Base-by-base conservation (phyloP, 2,888 invertebrate genomes). In the Aphidoletes aphidimyza region DNA sequence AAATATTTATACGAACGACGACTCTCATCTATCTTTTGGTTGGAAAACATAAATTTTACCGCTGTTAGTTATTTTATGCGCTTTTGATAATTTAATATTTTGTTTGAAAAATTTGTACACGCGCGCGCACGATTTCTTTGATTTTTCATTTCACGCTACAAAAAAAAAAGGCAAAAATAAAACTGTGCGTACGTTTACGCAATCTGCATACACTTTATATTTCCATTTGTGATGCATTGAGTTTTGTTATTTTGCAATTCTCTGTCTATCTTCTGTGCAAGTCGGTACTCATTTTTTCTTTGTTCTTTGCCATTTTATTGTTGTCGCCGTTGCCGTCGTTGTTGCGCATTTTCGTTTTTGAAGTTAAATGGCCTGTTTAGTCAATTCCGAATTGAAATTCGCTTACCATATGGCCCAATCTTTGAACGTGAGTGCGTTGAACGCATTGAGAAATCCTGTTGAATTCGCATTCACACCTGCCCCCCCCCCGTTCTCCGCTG, bases 41-140 rank as follows among this genome's bases (percentile, higher is more conserved):
- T 69, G 34, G n/a, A n/a, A 69, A 69, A 14, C 69, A 69, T 69
- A 69, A 69, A 69, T 69, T 69, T 36, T 34, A 22, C 5, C 22
- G 6, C 26, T 22, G 3, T 78, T 78, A 3, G 36, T 81, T 37
- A 1, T n/a, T 81, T 81, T 36, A 37, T 81, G 81, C 37, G 14
- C 37, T 37, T 37, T 81, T 81, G 81, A 81, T 81, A 37, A 81
- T 81, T 81, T 81, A 81, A 81, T 81, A 81, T 81, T 81, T 81
- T 81, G 81, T 81, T 81, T 37, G 81, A 81, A n/a, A n/a, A 37
- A 81, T 81, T 81, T 81, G 36, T 81, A 81, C 81, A 36, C 36
- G 34, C 2, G 54, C 36, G 37, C 19, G 30, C 81, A 9, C 37
- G 36, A 37, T 36, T 81, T 81, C 81, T 37, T 81, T 81, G 69